phyloP scores from a whole-genome alignment of 2,113 vertebrate species.

The Brachirus orientalis region DNA sequence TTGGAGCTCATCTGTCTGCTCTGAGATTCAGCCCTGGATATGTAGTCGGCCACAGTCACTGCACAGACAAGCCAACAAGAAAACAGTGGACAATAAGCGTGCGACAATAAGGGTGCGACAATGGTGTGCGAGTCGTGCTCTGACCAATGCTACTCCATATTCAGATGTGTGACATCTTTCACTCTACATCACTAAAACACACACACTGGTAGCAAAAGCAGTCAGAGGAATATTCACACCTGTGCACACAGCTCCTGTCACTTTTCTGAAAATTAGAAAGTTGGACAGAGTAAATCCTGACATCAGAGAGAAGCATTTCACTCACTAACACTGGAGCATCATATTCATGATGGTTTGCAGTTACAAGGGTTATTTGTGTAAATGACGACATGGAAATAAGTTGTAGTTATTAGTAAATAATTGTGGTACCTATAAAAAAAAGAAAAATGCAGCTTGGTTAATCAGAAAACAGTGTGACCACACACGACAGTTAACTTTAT shows the following conservation, averaged over 20 bases:
- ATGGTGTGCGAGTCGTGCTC: neutral
- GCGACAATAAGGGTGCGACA: no score
- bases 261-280: neutral
- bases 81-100: no score
- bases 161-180: neutral
- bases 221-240: constrained; percentile 10
- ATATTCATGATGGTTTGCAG: no score
- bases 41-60: constrained; percentile 99
- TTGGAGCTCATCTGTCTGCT: constrained; percentile 92
- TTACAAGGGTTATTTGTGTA: no score
- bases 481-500: neutral
- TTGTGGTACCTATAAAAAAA: no score
- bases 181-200: constrained; percentile 21
- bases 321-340: no score
- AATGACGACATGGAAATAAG: no score
- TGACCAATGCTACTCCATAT: neutral
- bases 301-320: no score
- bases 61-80: constrained; percentile 69
- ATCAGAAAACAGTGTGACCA: no score
- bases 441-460: no score
- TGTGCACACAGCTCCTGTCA: neutral
- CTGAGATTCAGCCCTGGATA: constrained; percentile 98
- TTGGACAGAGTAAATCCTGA: no score
- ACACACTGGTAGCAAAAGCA: neutral
- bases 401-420: no score